phyloP scores from a whole-genome alignment of 1,140 invertebrate species.

The Dreissena rostriformis region DNA sequence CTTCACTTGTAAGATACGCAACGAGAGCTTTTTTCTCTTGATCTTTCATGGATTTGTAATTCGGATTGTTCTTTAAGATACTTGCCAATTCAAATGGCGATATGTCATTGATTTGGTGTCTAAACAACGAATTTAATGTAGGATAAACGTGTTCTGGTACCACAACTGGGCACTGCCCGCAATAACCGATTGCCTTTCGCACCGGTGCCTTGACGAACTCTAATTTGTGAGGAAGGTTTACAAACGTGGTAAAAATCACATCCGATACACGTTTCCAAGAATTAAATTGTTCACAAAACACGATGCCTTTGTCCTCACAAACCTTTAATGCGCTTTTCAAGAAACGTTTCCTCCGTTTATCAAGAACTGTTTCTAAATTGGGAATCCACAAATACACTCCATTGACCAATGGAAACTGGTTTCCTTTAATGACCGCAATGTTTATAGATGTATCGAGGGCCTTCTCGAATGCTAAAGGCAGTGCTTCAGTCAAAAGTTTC shows the following conservation, averaged over 20 bases:
- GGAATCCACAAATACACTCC: constrained; percentile 23
- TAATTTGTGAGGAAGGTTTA: background rate
- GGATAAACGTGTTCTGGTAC: background rate
- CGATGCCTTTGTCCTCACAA: background rate
- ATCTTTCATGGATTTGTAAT: background rate
- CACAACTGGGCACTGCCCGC: background rate
- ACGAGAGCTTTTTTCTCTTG: background rate
- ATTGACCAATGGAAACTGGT: background rate
- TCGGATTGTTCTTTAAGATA: background rate
- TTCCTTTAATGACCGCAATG: background rate
- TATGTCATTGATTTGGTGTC: background rate
- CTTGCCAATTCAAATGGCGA: background rate
- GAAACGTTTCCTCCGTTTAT: constrained; percentile 25
- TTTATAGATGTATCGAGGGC: constrained; percentile 1
- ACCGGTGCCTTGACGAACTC: background rate
- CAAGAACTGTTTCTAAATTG: background rate
- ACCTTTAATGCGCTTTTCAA: background rate
- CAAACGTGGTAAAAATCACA: constrained; percentile 36
- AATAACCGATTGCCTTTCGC: background rate
- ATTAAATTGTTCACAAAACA: background rate
- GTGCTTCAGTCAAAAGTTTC: constrained; percentile 62
- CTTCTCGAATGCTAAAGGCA: constrained; percentile 52
- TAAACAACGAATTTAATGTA: background rate
- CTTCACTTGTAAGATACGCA: background rate
- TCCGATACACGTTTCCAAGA: constrained; percentile 11